Evolutionary conservation across 2,113 vertebrate genomes (phyloP).

Genomic region (Smithornis capensis): DNA sequence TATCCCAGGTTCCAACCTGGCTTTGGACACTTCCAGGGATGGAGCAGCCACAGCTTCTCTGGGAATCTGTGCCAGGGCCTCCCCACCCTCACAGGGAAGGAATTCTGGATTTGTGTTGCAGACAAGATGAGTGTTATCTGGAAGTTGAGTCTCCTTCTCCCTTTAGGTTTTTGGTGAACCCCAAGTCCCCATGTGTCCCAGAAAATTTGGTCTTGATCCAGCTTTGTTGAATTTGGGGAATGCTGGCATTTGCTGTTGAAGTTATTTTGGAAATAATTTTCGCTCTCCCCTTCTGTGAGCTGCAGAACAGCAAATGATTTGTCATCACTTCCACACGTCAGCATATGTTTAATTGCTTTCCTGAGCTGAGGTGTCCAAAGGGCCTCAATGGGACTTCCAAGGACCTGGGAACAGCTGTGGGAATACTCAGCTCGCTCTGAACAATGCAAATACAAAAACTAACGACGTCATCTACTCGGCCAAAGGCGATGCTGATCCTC

Average conservation of each 20-base stretch:
- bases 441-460: background rate
- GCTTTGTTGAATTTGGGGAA: background rate
- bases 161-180: background rate
- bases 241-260: background rate
- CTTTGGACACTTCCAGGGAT: background rate
- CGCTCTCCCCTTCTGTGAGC: background rate
- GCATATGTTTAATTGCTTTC: background rate
- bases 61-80: background rate
- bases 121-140: background rate
- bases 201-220: accelerated
- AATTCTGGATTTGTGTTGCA: background rate
- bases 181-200: accelerated
- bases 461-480: accelerated
- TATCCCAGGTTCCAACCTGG: background rate
- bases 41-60: background rate
- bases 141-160: background rate
- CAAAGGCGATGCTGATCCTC: background rate
- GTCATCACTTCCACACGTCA: background rate
- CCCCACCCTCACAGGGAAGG: background rate
- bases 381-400: background rate
- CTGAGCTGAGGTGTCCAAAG: background rate
- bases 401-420: background rate
- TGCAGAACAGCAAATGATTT: background rate
- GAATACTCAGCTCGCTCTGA: background rate
- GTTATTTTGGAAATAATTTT: background rate